These are phyloP conservation scores for Syngnathus floridae DNA, from an alignment of 2,113 vertebrate genomes.

Conservation along the genomic window DNA sequence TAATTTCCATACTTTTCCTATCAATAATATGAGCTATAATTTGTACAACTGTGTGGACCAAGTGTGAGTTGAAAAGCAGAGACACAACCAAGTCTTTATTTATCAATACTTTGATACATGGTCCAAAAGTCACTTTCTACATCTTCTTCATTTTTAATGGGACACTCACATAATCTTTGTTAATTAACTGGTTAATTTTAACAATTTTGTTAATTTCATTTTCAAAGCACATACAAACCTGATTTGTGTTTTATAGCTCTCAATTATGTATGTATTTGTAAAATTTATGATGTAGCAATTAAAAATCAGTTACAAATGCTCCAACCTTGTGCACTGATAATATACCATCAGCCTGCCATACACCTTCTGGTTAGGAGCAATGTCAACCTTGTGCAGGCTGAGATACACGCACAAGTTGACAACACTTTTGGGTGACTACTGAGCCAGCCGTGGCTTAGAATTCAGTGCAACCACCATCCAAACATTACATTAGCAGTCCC, in stretches of 20 bases:
- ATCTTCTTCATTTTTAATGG: slow-evolving; percentile 33
- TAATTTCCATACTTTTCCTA: not conserved
- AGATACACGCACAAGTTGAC: too few species aligned
- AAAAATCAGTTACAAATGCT: not conserved
- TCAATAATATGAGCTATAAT: too few species aligned
- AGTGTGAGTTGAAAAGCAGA: slow-evolving; percentile 18
- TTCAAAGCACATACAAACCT: not conserved
- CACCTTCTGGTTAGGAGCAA: not conserved
- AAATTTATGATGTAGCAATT: not conserved
- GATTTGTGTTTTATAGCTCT: not conserved
- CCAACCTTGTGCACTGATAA: too few species aligned
- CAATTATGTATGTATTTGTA: not conserved
- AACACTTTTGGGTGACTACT: too few species aligned
- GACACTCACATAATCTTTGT: not conserved
- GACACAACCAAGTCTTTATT: slow-evolving; percentile 28
- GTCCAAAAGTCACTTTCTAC: slow-evolving; percentile 41
- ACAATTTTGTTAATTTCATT: not conserved
- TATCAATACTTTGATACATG: slow-evolving; percentile 32
- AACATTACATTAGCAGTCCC: not conserved
- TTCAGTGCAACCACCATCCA: not conserved
- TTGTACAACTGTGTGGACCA: too few species aligned
- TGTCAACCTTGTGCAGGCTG: too few species aligned
- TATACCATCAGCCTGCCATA: not conserved
- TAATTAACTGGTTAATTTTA: not conserved
- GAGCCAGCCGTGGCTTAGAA: not conserved